phyloP scores from a whole-genome alignment of 2,113 vertebrate species.

The Syrmaticus mikado region DNA sequence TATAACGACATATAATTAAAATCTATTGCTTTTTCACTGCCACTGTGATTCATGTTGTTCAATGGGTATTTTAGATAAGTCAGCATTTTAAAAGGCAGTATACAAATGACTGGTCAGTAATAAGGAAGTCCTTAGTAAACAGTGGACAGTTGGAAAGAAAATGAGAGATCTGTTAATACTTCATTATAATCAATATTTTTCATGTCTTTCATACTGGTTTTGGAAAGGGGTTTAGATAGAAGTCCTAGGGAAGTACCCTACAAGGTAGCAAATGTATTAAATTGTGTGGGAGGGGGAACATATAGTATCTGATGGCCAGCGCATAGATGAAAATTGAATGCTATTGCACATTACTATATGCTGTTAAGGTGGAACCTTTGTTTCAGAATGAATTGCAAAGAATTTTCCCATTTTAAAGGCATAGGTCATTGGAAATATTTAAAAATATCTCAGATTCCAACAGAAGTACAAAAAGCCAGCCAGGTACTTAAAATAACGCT shows the following conservation, averaged over 20 bases:
- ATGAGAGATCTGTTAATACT: background rate
- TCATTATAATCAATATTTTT: background rate
- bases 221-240: constrained; percentile 32
- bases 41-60: background rate
- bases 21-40: background rate
- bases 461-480: background rate
- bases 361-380: constrained; percentile 60
- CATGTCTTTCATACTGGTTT: constrained; percentile 23
- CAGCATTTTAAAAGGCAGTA: background rate
- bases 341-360: background rate
- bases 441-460: background rate
- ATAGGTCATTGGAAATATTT: background rate
- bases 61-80: background rate
- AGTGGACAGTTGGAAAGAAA: background rate
- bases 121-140: background rate
- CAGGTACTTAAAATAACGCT: background rate
- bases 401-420: background rate
- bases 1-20: background rate
- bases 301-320: constrained; percentile 14
- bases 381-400: constrained; percentile 39
- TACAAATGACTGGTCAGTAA: background rate
- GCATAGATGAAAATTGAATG: background rate
- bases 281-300: background rate
- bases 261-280: background rate
- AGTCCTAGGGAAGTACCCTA: background rate